phyloP scores from a whole-genome alignment of 2,888 invertebrate species.

The Meta bourneti region DNA sequence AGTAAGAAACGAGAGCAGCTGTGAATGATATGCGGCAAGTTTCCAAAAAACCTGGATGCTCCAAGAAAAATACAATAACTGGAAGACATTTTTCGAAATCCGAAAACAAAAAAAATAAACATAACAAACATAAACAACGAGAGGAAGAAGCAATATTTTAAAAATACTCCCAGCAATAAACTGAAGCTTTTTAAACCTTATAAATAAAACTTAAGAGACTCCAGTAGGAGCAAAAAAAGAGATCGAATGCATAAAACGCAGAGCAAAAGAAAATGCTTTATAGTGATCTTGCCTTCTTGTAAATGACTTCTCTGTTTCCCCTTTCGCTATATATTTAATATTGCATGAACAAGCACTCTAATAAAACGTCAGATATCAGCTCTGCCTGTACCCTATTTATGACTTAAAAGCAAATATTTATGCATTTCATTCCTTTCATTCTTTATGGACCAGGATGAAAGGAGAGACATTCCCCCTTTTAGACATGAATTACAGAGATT shows the following conservation, averaged over 20 bases:
- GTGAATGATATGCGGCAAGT: too few relatives aligned
- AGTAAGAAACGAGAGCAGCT: too few relatives aligned
- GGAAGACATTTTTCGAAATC: neutral
- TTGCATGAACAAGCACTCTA: slow-evolving; percentile 64
- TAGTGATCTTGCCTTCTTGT: slow-evolving; percentile 34
- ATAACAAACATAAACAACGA: neutral
- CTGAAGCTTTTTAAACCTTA: slow-evolving; percentile 42
- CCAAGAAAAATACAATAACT: neutral
- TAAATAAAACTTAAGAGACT: slow-evolving; percentile 46
- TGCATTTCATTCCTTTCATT: slow-evolving; percentile 48
- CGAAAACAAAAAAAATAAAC: neutral
- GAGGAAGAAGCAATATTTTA: neutral
- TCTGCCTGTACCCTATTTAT: slow-evolving; percentile 30
- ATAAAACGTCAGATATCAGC: slow-evolving; percentile 57
- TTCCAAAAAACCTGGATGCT: too few relatives aligned
- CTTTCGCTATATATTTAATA: slow-evolving; percentile 50
- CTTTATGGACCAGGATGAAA: slow-evolving; percentile 6
- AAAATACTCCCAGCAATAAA: slow-evolving; percentile 24
- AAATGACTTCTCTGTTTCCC: slow-evolving; percentile 37
- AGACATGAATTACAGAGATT: slow-evolving; percentile 50
- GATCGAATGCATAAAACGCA: neutral
- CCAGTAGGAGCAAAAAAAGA: neutral
- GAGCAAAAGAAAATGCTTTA: slow-evolving; percentile 29
- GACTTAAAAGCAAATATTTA: slow-evolving; percentile 68
- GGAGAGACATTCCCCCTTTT: slow-evolving; percentile 14